These are phyloP conservation scores for Coranthus polyacanthus DNA, from an alignment of 2,797 vertebrate genomes.

Conservation along the genomic window DNA sequence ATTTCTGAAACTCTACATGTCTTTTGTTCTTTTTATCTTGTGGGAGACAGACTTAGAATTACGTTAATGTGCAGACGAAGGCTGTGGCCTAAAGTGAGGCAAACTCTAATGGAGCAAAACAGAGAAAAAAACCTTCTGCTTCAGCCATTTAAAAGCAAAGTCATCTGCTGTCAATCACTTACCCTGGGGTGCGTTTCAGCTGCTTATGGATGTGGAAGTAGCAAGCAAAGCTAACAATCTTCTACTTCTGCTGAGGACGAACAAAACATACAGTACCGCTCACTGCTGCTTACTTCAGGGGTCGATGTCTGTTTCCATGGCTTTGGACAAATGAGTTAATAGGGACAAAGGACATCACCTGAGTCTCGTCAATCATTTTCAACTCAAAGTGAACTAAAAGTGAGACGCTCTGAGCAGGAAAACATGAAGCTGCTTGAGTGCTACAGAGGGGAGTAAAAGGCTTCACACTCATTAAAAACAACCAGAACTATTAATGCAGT, in stretches of 20 bases:
- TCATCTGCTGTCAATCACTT: constrained; percentile 37
- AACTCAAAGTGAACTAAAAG: not conserved
- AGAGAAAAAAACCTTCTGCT: constrained; percentile 9
- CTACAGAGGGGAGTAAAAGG: constrained; percentile 3
- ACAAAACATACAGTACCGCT: not conserved
- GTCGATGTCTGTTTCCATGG: not conserved
- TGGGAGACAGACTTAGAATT: no score
- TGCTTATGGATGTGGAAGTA: constrained; percentile 33
- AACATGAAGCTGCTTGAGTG: not conserved
- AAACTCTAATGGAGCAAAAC: not conserved
- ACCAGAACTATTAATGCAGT: not conserved
- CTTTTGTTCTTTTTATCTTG: no score
- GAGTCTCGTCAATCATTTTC: not conserved
- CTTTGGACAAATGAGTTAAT: constrained; percentile 8
- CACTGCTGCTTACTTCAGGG: constrained; percentile 3
- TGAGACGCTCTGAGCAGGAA: constrained; percentile 6
- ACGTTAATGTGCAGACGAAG: not conserved
- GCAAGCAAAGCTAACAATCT: constrained; percentile 29
- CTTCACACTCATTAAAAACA: constrained; percentile 6
- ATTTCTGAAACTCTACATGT: no score
- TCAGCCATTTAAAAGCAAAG: constrained; percentile 15
- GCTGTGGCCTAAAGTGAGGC: not conserved
- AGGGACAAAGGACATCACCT: not conserved
- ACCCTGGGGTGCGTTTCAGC: constrained; percentile 24
- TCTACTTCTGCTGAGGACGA: constrained; percentile 34